These are phyloP conservation scores for Uloborus plumipes DNA, from an alignment of 2,888 invertebrate species.

Conservation along the genomic window DNA sequence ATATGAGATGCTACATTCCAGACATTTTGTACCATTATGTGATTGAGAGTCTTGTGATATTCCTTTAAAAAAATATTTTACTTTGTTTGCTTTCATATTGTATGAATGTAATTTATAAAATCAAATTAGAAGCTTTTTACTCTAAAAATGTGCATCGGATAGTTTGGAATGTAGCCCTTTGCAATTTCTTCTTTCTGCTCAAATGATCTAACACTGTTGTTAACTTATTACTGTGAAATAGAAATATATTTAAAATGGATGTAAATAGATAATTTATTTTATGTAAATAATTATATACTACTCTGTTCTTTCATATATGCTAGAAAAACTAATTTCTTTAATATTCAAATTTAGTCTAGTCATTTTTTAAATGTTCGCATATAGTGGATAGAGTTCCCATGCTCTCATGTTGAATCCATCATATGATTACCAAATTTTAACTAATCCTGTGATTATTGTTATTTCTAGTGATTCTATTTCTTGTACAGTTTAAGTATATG, in stretches of 20 bases:
- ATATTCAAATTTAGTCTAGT: slow-evolving; percentile 51
- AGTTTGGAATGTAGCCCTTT: slow-evolving; percentile 27
- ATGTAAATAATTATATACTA: slow-evolving; percentile 36
- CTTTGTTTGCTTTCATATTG: no score
- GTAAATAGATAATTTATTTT: slow-evolving; percentile 29
- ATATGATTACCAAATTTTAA: no score
- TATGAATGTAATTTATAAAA: no score
- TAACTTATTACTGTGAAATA: slow-evolving; percentile 23
- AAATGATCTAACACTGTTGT: slow-evolving; percentile 21
- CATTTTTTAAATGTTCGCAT: slow-evolving; percentile 30
- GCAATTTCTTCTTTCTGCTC: slow-evolving; percentile 28
- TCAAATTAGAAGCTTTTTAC: neutral
- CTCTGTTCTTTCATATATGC: neutral
- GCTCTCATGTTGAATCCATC: no score
- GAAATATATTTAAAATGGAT: slow-evolving; percentile 13
- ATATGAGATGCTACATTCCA: no score
- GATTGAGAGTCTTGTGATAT: no score
- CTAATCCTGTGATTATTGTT: no score
- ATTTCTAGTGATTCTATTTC: no score
- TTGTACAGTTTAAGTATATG: no score
- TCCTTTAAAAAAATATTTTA: no score
- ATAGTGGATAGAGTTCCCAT: no score
- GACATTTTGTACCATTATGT: no score
- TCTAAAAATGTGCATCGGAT: neutral
- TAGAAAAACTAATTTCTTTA: slow-evolving; percentile 9